Conservation (phyloP, 2,113 vertebrate genomes). For the Crotalus tigris region DNA sequence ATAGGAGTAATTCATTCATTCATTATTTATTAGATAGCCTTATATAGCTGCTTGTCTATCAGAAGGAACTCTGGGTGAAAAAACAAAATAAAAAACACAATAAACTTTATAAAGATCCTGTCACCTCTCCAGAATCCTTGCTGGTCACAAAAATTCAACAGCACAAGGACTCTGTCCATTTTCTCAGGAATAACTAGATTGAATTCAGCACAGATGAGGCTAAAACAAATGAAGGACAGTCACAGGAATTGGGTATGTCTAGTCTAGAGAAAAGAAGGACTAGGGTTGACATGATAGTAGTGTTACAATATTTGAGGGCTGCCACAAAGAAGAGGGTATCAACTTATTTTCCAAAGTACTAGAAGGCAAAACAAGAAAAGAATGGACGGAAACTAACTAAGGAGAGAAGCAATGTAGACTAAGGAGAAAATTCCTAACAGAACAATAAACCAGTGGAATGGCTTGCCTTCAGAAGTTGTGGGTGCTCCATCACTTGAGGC, state of each 20-base stretch:
- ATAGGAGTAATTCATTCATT: background rate
- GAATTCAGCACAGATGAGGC: background rate
- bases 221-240: background rate
- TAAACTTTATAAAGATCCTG: background rate
- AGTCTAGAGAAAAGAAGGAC: too few species aligned
- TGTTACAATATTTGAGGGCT: too few species aligned
- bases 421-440: too few species aligned
- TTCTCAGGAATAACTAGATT: background rate
- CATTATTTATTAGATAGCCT: background rate
- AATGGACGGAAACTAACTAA: too few species aligned
- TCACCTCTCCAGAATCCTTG: background rate
- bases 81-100: background rate
- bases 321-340: too few species aligned
- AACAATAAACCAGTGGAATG: too few species aligned
- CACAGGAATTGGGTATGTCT: background rate
- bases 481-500: too few species aligned
- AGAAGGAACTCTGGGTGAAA: background rate
- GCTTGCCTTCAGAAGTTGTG: too few species aligned
- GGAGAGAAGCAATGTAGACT: too few species aligned
- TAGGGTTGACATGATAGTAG: too few species aligned
- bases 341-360: too few species aligned
- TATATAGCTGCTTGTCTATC: background rate
- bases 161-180: background rate
- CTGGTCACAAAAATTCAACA: background rate
- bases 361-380: too few species aligned